Percentiles rank a stretch among this genome's conserved stretches.
These are phyloP conservation scores for Anolis apletophallus DNA, from an alignment of 2,797 vertebrate species.

Conservation along the genomic window DNA sequence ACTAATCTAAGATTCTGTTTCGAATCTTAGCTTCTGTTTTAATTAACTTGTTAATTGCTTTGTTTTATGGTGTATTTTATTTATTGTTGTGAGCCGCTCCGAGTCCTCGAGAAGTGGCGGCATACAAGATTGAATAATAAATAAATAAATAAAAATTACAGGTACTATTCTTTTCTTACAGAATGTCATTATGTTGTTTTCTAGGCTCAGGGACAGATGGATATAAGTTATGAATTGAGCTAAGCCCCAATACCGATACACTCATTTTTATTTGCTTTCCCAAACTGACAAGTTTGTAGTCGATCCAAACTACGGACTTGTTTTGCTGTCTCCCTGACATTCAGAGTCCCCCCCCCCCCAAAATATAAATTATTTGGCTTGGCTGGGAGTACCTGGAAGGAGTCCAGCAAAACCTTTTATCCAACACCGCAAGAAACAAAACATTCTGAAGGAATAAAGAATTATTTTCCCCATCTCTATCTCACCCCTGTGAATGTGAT, in stretches of 20 bases:
- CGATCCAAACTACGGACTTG: slow-evolving; percentile 11
- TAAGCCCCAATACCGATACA: background rate
- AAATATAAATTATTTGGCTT: slow-evolving; percentile 45
- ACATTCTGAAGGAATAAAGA: slow-evolving; percentile 11
- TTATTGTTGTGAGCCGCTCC: too few relatives aligned
- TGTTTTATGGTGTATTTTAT: too few relatives aligned
- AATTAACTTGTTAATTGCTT: too few relatives aligned
- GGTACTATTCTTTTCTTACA: background rate
- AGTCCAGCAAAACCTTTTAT: slow-evolving; percentile 33
- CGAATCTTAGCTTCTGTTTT: too few relatives aligned
- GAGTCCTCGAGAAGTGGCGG: too few relatives aligned
- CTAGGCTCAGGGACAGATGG: background rate
- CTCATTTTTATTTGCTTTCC: background rate
- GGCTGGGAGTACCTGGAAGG: slow-evolving; percentile 11
- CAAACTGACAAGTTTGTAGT: slow-evolving; percentile 29
- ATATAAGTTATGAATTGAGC: background rate
- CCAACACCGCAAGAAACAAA: slow-evolving; percentile 22
- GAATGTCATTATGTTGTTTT: background rate
- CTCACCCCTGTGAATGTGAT: background rate
- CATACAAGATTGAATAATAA: too few relatives aligned
- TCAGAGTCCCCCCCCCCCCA: too few relatives aligned
- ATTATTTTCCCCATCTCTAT: background rate
- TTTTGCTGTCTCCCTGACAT: slow-evolving; percentile 13
- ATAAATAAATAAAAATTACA: too few relatives aligned
- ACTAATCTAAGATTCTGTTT: too few relatives aligned